A percentile compares a stretch with the other conserved stretches of the same genome.
Evolutionary conservation across 2,888 invertebrate species (phyloP).

Genomic region (Spodoptera picta): DNA sequence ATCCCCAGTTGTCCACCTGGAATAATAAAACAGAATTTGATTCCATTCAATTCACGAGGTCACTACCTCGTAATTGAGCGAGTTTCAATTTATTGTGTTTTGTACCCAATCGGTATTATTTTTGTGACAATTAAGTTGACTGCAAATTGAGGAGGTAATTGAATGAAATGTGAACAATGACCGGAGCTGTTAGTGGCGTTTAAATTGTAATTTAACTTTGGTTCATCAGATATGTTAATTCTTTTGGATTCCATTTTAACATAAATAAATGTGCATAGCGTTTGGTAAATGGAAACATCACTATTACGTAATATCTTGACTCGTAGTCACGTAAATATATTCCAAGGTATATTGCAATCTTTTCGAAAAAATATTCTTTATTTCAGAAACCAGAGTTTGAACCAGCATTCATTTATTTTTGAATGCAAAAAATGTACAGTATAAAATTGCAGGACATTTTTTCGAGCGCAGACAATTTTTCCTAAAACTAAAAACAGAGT

Average conservation of each 20-base stretch:
- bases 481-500: no score
- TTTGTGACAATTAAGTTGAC: constrained; percentile 3
- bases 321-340: no score
- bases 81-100: constrained; percentile 21
- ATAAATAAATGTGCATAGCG: no score
- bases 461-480: no score
- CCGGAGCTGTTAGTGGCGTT: not conserved
- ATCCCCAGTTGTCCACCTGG: constrained; percentile 94
- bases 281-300: no score
- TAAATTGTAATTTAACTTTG: not conserved
- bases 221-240: not conserved
- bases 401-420: no score
- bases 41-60: constrained; percentile 5
- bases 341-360: no score
- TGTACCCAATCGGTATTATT: constrained; percentile 16
- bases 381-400: no score
- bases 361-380: no score
- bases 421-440: no score
- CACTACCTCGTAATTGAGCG: constrained; percentile 9
- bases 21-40: constrained; percentile 29
- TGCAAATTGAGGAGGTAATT: constrained; percentile 26
- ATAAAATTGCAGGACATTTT: no score
- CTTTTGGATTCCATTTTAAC: not conserved
- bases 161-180: constrained; percentile 5
- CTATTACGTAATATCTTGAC: no score